A percentile compares a stretch with the other conserved stretches of the same genome.
Evolutionary conservation across 2,888 invertebrate genomes (phyloP).

Genomic region (Frankliniella fusca): DNA sequence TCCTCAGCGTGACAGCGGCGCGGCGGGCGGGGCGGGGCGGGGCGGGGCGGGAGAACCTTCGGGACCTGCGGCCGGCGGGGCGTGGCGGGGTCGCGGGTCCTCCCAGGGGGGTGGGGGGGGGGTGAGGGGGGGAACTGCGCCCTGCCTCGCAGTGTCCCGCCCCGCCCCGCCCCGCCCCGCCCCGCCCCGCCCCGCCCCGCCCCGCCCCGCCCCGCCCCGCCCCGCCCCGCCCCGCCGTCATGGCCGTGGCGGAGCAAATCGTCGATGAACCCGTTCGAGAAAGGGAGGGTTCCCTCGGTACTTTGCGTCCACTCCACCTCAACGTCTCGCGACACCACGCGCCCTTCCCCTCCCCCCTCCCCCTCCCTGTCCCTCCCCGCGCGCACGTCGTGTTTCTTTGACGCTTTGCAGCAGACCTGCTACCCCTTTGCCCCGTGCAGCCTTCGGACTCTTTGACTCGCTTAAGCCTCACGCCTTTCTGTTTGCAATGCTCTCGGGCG

Average conservation of each 20-base stretch:
- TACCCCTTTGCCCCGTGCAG: not conserved
- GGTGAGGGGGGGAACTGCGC: too few species aligned
- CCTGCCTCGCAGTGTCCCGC: too few species aligned
- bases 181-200: too few species aligned
- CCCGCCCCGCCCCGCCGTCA: too few species aligned
- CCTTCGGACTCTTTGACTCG: not conserved
- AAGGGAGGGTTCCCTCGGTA: too few species aligned
- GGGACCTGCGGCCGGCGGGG: not conserved
- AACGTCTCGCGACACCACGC: not conserved
- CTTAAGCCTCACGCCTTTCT: constrained; percentile 9
- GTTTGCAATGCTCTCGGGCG: not conserved
- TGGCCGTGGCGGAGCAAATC: too few species aligned
- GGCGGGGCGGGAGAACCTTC: not conserved
- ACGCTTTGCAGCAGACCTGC: not conserved
- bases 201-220: not conserved
- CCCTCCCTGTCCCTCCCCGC: not conserved
- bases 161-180: not conserved
- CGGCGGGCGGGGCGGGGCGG: not conserved
- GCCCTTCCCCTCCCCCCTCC: not conserved
- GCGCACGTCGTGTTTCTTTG: not conserved
- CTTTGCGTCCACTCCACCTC: too few species aligned
- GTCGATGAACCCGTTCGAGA: too few species aligned
- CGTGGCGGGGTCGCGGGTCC: too few species aligned
- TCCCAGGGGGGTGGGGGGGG: too few species aligned
- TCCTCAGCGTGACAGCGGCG: not conserved